A percentile compares a stretch with the other conserved stretches of the same genome.
These are phyloP conservation scores for Boloria selene DNA, from an alignment of 2,888 invertebrate species.

Conservation along the genomic window DNA sequence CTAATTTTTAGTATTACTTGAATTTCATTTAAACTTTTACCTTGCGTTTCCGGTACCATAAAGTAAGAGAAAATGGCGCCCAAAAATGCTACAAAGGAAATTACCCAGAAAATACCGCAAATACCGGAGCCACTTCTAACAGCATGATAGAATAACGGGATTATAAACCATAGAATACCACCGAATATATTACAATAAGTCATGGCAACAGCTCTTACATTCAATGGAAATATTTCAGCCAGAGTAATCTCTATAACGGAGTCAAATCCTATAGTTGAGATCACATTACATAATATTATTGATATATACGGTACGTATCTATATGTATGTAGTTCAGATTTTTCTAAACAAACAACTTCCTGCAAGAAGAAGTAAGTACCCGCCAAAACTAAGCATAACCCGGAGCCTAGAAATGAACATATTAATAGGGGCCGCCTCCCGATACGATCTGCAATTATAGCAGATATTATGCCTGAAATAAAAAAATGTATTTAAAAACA, in stretches of 20 bases:
- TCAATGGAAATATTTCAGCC: conserved; percentile 81
- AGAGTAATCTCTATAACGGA: conserved; percentile 70
- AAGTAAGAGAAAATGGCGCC: conserved; percentile 74
- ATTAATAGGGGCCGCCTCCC: conserved; percentile 76
- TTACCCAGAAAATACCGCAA: conserved; percentile 74
- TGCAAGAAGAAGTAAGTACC: conserved; percentile 65
- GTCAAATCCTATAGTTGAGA: conserved; percentile 68
- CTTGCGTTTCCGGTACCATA: conserved; percentile 82
- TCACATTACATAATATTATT: conserved; percentile 56
- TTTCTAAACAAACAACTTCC: conserved; percentile 51
- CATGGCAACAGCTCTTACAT: conserved; percentile 79
- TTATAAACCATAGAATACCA: conserved; percentile 71
- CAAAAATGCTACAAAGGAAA: conserved; percentile 64
- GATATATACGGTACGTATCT: conserved; percentile 67
- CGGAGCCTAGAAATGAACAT: conserved; percentile 62
- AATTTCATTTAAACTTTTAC: conserved; percentile 80
- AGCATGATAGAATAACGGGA: conserved; percentile 76
- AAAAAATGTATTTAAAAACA: not conserved
- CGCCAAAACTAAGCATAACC: conserved; percentile 48
- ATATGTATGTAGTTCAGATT: conserved; percentile 49
- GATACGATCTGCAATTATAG: conserved; percentile 57
- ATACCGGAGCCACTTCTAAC: conserved; percentile 71
- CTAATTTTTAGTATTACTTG: conserved; percentile 75
- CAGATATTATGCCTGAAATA: conserved; percentile 63
- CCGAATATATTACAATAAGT: conserved; percentile 70